Conservation (phyloP, 2,797 vertebrate species). For the Gymnopithys bicolor region DNA sequence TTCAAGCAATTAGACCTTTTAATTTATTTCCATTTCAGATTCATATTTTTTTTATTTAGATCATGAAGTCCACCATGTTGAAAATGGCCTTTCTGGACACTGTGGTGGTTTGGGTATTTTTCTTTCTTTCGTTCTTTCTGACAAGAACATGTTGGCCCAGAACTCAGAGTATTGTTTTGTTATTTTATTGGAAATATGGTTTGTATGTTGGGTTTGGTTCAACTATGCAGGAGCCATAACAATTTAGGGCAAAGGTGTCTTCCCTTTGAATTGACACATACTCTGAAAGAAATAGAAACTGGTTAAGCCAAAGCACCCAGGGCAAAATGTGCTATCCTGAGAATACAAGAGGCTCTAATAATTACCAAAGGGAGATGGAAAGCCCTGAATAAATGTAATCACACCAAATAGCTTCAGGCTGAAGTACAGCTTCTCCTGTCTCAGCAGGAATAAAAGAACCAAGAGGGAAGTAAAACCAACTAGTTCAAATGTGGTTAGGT, state of each 20-base stretch:
- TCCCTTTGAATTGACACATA: background rate
- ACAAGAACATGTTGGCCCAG: background rate
- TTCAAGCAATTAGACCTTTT: background rate
- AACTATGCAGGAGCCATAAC: background rate
- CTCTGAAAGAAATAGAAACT: background rate
- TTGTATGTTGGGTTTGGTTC: background rate
- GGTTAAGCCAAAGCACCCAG: background rate
- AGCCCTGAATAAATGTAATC: background rate
- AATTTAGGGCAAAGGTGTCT: background rate
- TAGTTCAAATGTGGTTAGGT: background rate
- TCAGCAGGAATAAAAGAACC: background rate
- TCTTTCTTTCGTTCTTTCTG: background rate
- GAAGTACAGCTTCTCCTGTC: background rate
- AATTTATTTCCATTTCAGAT: background rate
- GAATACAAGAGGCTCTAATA: background rate
- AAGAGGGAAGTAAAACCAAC: background rate
- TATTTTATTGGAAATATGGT: background rate
- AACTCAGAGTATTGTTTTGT: background rate
- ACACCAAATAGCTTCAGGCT: background rate
- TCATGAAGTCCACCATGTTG: background rate
- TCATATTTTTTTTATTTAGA: background rate
- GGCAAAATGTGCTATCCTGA: background rate
- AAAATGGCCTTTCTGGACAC: background rate
- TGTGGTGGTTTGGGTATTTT: rapidly evolving
- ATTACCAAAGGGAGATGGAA: background rate